phyloP scores from a whole-genome alignment of 2,888 invertebrate species.

The Drosophila pegasa region DNA sequence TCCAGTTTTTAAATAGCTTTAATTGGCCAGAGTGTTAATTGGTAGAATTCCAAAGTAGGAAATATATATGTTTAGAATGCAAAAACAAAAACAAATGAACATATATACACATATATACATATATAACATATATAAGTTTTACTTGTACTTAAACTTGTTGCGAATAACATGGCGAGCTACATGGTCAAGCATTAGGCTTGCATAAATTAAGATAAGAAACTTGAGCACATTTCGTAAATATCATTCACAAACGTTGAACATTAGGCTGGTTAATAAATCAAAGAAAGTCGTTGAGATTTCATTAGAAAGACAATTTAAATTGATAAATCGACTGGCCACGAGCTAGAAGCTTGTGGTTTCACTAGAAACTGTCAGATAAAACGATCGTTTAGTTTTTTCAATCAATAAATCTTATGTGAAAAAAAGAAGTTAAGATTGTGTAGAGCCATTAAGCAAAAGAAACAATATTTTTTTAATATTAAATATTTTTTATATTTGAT shows the following conservation, averaged over 20 bases:
- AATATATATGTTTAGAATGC: constrained; percentile 14
- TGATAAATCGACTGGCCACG: constrained; percentile 19
- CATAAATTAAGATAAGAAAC: constrained; percentile 16
- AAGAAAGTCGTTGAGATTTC: constrained; percentile 21
- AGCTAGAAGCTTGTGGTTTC: constrained; percentile 16
- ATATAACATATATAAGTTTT: neutral
- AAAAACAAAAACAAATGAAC: no score
- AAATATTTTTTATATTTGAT: neutral
- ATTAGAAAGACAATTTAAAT: constrained; percentile 26
- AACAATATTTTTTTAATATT: no score
- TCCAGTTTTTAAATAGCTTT: constrained; percentile 13
- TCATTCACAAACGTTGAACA: constrained; percentile 18
- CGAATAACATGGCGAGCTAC: neutral
- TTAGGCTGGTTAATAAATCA: constrained; percentile 26
- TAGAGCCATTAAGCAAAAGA: neutral
- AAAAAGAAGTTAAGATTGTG: neutral
- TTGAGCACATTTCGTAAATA: constrained; percentile 13
- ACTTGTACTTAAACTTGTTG: neutral
- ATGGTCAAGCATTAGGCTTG: neutral
- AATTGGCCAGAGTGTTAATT: constrained; percentile 35
- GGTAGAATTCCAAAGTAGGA: constrained; percentile 8
- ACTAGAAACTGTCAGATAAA: constrained; percentile 17
- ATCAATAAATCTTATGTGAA: constrained; percentile 29
- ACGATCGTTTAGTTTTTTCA: neutral
- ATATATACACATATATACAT: constrained; percentile 9